Conservation (phyloP, 2,113 vertebrate species). For the Nyctereutes procyonoides region DNA sequence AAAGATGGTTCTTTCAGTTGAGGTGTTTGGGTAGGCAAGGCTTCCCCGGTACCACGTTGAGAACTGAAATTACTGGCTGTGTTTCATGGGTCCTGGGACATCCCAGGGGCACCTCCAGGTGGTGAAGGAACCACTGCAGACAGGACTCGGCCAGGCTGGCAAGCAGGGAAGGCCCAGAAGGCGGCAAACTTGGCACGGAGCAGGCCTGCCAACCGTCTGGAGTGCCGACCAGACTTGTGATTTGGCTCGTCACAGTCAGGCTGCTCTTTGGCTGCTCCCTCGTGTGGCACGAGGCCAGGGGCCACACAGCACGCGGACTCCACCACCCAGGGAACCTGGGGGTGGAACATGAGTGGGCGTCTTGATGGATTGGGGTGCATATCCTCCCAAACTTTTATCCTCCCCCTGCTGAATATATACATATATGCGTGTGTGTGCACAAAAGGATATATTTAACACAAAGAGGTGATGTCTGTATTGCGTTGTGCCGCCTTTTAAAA, state of each 20-base stretch:
- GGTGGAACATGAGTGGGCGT: background rate
- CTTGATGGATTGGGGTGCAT: too few species aligned
- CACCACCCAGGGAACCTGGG: background rate
- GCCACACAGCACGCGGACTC: background rate
- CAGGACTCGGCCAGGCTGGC: background rate
- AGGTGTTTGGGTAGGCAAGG: background rate
- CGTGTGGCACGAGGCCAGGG: background rate
- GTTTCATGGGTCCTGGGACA: background rate
- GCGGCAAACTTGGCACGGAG: accelerated
- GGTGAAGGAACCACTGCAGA: background rate
- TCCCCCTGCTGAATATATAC: accelerated
- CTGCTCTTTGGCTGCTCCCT: background rate
- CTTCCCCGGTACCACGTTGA: background rate
- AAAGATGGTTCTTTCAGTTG: background rate
- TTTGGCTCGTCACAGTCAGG: background rate
- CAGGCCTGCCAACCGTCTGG: background rate
- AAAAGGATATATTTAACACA: background rate
- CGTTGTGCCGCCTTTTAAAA: background rate
- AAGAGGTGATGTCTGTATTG: background rate
- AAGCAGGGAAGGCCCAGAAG: background rate
- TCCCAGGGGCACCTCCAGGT: background rate
- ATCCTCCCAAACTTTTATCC: background rate
- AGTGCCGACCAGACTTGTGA: background rate
- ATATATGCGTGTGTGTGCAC: background rate
- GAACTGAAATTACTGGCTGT: background rate